phyloP scores from a whole-genome alignment of 2,797 vertebrate genomes.

The Bradypus variegatus region DNA sequence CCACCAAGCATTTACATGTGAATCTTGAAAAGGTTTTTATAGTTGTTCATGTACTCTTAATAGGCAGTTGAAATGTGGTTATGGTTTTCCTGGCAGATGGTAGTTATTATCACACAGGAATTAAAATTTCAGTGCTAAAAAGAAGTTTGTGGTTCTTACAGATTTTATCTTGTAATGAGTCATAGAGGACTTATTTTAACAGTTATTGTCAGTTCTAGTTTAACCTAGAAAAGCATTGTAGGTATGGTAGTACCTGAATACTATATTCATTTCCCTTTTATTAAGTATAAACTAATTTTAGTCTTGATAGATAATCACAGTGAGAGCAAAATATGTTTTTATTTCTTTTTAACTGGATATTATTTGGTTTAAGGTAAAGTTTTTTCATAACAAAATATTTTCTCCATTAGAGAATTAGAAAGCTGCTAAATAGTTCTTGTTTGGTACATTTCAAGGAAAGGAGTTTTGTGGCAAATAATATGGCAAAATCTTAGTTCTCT shows the following conservation, averaged over 20 bases:
- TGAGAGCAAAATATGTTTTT: conserved; percentile 31
- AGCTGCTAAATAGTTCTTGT: neutral
- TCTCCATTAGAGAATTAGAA: neutral
- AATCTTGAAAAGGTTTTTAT: neutral
- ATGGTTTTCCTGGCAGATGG: conserved; percentile 27
- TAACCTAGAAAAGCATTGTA: neutral
- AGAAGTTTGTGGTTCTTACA: conserved; percentile 36
- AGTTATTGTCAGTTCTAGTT: conserved; percentile 14
- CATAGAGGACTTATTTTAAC: conserved; percentile 24
- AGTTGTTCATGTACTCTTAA: conserved; percentile 25
- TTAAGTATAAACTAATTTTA: conserved; percentile 32
- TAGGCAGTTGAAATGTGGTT: conserved; percentile 14
- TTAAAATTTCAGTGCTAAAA: conserved; percentile 37
- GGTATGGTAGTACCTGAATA: neutral
- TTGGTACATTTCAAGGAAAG: conserved; percentile 29
- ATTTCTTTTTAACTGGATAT: conserved; percentile 16
- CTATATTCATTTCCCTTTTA: conserved; percentile 11
- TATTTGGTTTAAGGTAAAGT: conserved; percentile 28
- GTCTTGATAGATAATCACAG: conserved; percentile 5
- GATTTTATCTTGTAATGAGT: conserved; percentile 33
- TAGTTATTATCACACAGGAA: neutral
- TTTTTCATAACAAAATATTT: conserved; percentile 26
- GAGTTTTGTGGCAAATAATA: conserved; percentile 17
- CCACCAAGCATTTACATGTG: neutral
- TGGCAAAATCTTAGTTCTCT: conserved; percentile 15